Conservation (phyloP, 2,113 vertebrate genomes). For the Dolichotis patagonum region DNA sequence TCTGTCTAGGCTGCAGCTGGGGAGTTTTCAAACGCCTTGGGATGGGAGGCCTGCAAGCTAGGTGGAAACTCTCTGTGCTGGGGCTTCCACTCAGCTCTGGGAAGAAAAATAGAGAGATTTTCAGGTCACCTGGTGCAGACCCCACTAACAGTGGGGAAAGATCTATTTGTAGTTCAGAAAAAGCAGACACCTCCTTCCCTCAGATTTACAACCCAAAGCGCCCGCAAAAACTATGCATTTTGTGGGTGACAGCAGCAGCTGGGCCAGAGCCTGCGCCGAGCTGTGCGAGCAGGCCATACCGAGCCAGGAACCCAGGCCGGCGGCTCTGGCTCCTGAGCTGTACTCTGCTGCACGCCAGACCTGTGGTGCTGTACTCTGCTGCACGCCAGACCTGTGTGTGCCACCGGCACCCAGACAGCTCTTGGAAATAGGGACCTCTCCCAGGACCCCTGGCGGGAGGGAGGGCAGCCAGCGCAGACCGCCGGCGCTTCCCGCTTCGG, state of each 20-base stretch:
- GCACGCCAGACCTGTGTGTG: background rate
- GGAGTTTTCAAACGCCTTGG: slow-evolving; percentile 49
- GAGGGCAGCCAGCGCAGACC: background rate
- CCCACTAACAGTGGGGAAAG: background rate
- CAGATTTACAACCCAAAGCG: background rate
- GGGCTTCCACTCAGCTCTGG: background rate
- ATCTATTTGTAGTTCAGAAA: slow-evolving; percentile 18
- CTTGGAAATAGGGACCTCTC: background rate
- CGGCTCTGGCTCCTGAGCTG: background rate
- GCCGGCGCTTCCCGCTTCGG: slow-evolving; percentile 69
- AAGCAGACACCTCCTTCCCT: background rate
- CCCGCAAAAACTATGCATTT: background rate
- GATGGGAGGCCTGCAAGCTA: slow-evolving; percentile 28
- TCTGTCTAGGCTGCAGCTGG: background rate
- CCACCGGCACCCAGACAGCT: background rate
- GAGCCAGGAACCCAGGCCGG: background rate
- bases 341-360: background rate
- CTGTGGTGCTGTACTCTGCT: background rate
- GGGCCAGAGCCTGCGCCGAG: background rate
- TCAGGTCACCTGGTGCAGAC: background rate
- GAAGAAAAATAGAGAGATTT: background rate
- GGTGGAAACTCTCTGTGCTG: background rate
- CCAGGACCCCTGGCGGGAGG: slow-evolving; percentile 29
- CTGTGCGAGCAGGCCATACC: slow-evolving; percentile 19
- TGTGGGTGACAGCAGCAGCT: background rate